These are phyloP conservation scores for Mythimna vitellina DNA, from an alignment of 2,888 invertebrate species.

Conservation along the genomic window DNA sequence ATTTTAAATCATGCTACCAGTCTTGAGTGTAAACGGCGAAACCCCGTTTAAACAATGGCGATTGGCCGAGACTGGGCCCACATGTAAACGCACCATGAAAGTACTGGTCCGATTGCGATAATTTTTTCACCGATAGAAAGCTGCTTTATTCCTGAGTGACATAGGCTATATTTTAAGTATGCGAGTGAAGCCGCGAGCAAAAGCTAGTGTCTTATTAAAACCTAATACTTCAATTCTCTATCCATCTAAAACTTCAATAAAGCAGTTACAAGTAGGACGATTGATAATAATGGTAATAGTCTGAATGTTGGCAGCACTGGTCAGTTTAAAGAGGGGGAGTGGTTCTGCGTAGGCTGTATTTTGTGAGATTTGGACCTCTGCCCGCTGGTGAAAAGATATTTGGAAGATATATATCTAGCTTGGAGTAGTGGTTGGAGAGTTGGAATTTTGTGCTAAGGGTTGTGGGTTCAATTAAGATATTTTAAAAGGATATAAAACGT, in stretches of 20 bases:
- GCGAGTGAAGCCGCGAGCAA: no score
- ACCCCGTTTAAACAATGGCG: no score
- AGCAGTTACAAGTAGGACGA: slow-evolving; percentile 9
- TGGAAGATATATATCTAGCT: slow-evolving; percentile 25
- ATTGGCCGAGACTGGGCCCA: no score
- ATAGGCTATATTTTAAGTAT: no score
- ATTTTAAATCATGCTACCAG: no score
- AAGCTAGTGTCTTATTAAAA: background rate
- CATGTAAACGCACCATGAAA: no score
- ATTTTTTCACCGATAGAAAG: no score
- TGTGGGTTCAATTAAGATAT: background rate
- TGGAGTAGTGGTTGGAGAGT: background rate
- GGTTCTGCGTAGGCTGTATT: slow-evolving; percentile 41
- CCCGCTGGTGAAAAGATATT: slow-evolving; percentile 42
- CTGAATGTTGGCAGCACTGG: slow-evolving; percentile 48
- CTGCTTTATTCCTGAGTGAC: no score
- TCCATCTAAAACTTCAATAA: background rate
- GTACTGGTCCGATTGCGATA: no score
- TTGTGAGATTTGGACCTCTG: slow-evolving; percentile 47
- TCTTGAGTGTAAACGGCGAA: no score
- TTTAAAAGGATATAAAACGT: no score
- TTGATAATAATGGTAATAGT: slow-evolving; percentile 43
- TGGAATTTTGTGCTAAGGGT: background rate
- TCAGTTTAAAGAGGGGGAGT: slow-evolving; percentile 39
- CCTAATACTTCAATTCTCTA: background rate